These are phyloP conservation scores for Microplitis manilae DNA, from an alignment of 2,888 invertebrate species.

Conservation along the genomic window DNA sequence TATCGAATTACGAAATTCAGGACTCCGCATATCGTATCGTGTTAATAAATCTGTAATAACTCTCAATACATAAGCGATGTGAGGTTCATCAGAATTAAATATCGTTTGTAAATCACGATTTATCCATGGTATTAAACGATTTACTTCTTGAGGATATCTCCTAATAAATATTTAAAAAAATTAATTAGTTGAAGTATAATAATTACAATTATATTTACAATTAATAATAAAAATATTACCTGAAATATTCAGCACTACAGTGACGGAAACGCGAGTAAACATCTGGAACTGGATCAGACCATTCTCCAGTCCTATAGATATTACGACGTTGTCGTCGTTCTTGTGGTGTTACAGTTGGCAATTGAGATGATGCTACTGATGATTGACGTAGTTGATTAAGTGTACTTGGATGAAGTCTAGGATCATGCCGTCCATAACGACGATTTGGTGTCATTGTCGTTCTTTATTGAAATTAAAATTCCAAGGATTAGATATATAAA, in stretches of 20 bases:
- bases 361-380: constrained; percentile 50
- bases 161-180: constrained; percentile 71
- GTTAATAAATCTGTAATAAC: constrained; percentile 81
- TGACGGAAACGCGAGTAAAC: constrained; percentile 82
- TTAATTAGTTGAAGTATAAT: constrained; percentile 15
- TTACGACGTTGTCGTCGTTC: constrained; percentile 58
- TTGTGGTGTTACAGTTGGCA: constrained; percentile 53
- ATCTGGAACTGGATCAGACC: constrained; percentile 82
- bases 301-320: constrained; percentile 83
- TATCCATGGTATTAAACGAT: constrained; percentile 90
- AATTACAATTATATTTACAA: constrained; percentile 35
- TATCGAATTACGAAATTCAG: constrained; percentile 81
- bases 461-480: constrained; percentile 70
- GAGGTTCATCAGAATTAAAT: constrained; percentile 77
- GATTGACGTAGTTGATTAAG: constrained; percentile 59
- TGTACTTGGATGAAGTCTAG: constrained; percentile 49
- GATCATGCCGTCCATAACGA: constrained; percentile 73
- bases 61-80: constrained; percentile 79
- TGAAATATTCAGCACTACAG: constrained; percentile 82
- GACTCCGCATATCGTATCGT: constrained; percentile 78
- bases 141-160: constrained; percentile 84
- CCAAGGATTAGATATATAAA: not conserved
- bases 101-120: constrained; percentile 88
- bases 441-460: constrained; percentile 80
- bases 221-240: constrained; percentile 71